These are phyloP conservation scores for Diarsia brunnea DNA, from an alignment of 2,888 invertebrate species.

Conservation along the genomic window DNA sequence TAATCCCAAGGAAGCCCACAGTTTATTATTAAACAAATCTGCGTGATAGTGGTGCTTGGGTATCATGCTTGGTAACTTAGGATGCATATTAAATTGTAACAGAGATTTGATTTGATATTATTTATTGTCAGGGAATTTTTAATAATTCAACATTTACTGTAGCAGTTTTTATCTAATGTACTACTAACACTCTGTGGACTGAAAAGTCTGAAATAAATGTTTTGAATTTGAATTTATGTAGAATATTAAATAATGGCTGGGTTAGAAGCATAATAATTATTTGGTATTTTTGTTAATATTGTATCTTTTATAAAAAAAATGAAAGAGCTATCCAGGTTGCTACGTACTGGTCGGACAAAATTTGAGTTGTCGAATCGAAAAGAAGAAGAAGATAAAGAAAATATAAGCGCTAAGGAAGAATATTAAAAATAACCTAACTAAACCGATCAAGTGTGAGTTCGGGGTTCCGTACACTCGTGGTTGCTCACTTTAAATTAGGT, in stretches of 20 bases:
- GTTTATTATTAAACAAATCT: constrained; percentile 72
- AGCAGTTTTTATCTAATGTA: no score
- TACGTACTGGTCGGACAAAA: no score
- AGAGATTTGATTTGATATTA: background rate
- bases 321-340: no score
- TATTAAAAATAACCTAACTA: background rate
- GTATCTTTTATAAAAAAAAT: background rate
- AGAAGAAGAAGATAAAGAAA: no score
- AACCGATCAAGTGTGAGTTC: no score
- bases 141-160: background rate
- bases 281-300: background rate
- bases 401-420: background rate
- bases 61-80: constrained; percentile 31
- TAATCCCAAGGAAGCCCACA: constrained; percentile 69
- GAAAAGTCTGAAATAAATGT: no score
- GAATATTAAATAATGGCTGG: no score
- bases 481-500: no score
- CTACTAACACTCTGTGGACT: no score
- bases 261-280: background rate
- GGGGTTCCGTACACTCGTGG: no score
- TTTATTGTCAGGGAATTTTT: constrained; percentile 3
- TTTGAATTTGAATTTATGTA: no score
- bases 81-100: constrained; percentile 14
- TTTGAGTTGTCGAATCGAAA: no score
- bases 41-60: constrained; percentile 53